Conservation (phyloP, 2,113 vertebrate genomes). For the Tragelaphus imberbis region DNA sequence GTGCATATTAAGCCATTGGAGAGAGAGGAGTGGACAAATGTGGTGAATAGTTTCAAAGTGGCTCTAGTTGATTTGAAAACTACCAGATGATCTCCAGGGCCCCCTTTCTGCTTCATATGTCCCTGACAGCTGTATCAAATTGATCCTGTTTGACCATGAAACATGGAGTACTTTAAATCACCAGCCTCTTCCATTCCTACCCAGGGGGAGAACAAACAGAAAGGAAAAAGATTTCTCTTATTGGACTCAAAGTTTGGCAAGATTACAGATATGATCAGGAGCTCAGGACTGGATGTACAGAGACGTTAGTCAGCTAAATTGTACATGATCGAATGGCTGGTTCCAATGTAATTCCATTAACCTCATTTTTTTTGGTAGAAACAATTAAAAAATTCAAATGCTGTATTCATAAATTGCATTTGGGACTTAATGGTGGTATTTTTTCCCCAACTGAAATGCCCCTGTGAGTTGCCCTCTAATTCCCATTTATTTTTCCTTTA, state of each 20-base stretch:
- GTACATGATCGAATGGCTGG: conserved; percentile 26
- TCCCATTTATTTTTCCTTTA: conserved; percentile 70
- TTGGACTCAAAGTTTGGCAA: conserved; percentile 23
- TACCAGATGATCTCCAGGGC: background rate
- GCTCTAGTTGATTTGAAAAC: conserved; percentile 9
- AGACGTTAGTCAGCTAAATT: conserved; percentile 66
- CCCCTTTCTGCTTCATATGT: background rate
- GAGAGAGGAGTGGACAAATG: background rate
- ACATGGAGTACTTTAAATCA: background rate
- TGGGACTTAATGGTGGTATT: conserved; percentile 65
- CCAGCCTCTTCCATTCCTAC: background rate
- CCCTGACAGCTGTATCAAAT: background rate
- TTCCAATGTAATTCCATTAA: conserved; percentile 68
- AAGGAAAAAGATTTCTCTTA: background rate
- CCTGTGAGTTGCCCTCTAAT: conserved; percentile 41
- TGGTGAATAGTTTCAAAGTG: background rate
- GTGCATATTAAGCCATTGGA: background rate
- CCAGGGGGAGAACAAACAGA: background rate
- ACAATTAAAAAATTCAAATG: conserved; percentile 59
- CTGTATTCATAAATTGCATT: conserved; percentile 63
- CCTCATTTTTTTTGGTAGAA: conserved; percentile 45
- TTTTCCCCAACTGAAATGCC: conserved; percentile 58
- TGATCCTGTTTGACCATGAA: conserved; percentile 49
- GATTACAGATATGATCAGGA: background rate
- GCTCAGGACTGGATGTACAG: background rate